Conservation (phyloP, 2,797 vertebrate genomes). For the Xenops minutus region DNA sequence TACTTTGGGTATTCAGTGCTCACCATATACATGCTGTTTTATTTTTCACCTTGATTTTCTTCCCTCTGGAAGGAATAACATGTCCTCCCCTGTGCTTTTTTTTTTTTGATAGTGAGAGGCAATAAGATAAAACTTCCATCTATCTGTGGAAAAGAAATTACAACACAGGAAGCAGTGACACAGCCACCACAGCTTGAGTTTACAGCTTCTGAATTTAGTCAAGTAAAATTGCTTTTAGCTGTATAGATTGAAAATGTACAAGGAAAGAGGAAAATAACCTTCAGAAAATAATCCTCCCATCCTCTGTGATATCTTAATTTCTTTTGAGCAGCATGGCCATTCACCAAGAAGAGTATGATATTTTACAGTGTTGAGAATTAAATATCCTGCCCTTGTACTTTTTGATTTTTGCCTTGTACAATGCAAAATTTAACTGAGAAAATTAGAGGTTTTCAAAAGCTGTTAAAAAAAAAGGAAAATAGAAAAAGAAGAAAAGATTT, state of each 20-base stretch:
- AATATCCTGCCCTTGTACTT: neutral
- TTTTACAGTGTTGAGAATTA: neutral
- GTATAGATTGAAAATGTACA: neutral
- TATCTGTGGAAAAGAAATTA: neutral
- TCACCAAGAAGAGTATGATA: neutral
- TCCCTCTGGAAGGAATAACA: neutral
- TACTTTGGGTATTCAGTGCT: neutral
- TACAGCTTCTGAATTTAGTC: neutral
- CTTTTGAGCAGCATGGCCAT: neutral
- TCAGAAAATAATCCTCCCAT: neutral
- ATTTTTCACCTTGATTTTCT: constrained; percentile 36
- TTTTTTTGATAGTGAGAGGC: neutral
- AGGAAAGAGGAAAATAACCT: neutral
- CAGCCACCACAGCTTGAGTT: neutral
- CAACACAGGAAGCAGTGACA: neutral
- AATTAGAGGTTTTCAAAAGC: neutral
- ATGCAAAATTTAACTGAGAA: neutral
- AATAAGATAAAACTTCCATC: neutral
- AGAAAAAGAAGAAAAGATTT: neutral
- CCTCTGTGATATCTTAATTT: neutral
- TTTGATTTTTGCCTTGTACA: neutral
- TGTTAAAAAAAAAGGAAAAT: neutral
- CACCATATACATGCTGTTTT: neutral
- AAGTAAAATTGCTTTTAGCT: neutral
- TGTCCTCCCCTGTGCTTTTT: neutral